phyloP scores from a whole-genome alignment of 2,113 vertebrate genomes.

The Symphodus melops region DNA sequence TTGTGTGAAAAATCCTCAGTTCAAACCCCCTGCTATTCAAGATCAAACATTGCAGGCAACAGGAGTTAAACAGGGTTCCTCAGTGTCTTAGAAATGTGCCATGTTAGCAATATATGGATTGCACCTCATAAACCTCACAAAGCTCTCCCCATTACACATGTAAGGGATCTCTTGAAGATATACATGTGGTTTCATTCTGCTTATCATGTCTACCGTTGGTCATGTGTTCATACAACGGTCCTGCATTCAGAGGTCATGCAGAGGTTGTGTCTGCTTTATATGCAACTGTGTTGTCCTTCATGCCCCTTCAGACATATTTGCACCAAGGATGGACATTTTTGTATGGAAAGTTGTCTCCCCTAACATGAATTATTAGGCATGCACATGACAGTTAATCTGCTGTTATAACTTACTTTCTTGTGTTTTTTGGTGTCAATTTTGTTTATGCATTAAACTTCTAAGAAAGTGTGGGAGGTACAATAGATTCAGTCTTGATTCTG shows the following conservation, averaged over 20 bases:
- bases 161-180: constrained; percentile 21
- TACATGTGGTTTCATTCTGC: constrained; percentile 34
- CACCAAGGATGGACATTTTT: constrained; percentile 31
- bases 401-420: constrained; percentile 15
- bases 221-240: constrained; percentile 15
- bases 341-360: constrained; percentile 48
- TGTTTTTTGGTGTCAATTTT: constrained; percentile 35
- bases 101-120: constrained; percentile 37
- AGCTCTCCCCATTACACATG: constrained; percentile 18
- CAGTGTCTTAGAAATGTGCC: constrained; percentile 37
- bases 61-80: constrained; percentile 43
- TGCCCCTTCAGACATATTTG: constrained; percentile 25
- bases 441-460: constrained; percentile 40
- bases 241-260: constrained; percentile 26
- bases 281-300: constrained; percentile 36
- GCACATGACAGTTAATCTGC: constrained; percentile 47
- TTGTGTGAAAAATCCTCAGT: neutral
- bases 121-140: constrained; percentile 26
- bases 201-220: constrained; percentile 22
- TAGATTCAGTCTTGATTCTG: constrained; percentile 46
- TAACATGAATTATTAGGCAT: constrained; percentile 38
- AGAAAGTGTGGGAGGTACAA: constrained; percentile 32
- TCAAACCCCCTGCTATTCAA: constrained; percentile 7
- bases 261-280: constrained; percentile 25
- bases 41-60: neutral